phyloP scores from a whole-genome alignment of 2,113 vertebrate genomes.

The Ammodytes dubius region DNA sequence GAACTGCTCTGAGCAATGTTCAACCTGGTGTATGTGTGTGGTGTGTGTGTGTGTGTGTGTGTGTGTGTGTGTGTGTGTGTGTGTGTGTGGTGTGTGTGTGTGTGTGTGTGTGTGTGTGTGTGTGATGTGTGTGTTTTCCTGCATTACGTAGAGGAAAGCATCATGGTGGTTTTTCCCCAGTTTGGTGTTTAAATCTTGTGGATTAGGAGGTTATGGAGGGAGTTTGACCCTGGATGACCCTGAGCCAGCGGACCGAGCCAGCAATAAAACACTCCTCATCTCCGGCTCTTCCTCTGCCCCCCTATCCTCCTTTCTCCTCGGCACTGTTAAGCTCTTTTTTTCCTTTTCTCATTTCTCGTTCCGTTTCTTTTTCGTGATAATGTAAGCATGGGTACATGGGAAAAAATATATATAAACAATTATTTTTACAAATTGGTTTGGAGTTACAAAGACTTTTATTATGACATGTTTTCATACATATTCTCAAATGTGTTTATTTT shows the following conservation, averaged over 20 bases:
- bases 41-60: constrained; percentile 16
- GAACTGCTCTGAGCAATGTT: constrained; percentile 28
- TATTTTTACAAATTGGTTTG: background rate
- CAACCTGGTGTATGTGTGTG: constrained; percentile 9
- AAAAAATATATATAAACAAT: background rate
- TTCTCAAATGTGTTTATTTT: background rate
- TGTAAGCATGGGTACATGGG: background rate
- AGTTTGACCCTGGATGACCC: constrained; percentile 41
- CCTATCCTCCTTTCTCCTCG: background rate
- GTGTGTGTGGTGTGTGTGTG: constrained; percentile 30
- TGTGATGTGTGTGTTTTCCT: constrained; percentile 16
- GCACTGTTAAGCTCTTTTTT: background rate
- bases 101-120: constrained; percentile 11
- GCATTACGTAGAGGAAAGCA: constrained; percentile 24
- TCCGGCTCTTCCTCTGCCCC: background rate
- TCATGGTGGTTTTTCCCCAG: constrained; percentile 24
- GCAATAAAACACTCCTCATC: constrained; percentile 28
- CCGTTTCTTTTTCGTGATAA: background rate
- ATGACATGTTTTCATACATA: background rate
- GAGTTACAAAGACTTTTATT: background rate
- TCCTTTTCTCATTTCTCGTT: background rate
- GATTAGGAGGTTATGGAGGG: constrained; percentile 34
- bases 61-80: constrained; percentile 9
- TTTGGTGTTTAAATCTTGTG: constrained; percentile 29
- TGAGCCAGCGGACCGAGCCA: background rate